phyloP scores from a whole-genome alignment of 1,140 invertebrate species.

The Neuroterus valhalla region DNA sequence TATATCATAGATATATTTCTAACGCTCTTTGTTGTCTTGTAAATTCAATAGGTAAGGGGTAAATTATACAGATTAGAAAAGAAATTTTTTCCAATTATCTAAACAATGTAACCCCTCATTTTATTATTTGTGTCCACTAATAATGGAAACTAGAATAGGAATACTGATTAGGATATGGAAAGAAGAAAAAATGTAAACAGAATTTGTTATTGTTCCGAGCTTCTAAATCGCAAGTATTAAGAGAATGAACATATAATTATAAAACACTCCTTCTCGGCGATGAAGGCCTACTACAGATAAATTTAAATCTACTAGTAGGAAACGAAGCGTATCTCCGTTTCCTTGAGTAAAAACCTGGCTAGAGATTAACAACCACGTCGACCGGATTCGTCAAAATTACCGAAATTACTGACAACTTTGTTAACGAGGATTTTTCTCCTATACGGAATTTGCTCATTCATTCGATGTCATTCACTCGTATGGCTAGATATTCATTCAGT shows the following conservation, averaged over 20 bases:
- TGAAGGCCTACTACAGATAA: conserved; percentile 11
- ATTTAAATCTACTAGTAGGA: conserved; percentile 42
- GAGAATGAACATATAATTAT: conserved; percentile 14
- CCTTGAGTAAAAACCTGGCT: conserved; percentile 48
- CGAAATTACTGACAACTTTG: conserved; percentile 41
- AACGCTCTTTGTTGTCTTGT: too few relatives aligned
- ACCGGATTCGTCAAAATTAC: conserved; percentile 37
- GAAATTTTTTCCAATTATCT: too few relatives aligned
- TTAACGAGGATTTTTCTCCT: conserved; percentile 29
- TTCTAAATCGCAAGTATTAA: conserved; percentile 1
- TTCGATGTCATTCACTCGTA: conserved; percentile 34
- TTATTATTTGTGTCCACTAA: too few relatives aligned
- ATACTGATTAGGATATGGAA: not conserved
- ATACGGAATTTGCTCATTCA: not conserved
- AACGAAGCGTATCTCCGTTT: conserved; percentile 64
- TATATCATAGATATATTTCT: too few relatives aligned
- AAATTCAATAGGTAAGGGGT: too few relatives aligned
- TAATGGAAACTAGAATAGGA: too few relatives aligned
- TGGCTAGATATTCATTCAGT: conserved; percentile 29
- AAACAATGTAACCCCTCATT: too few relatives aligned
- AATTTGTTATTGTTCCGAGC: conserved; percentile 3
- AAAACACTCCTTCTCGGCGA: not conserved
- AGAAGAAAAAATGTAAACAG: not conserved
- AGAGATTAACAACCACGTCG: conserved; percentile 22
- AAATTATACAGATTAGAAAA: too few relatives aligned